Base-by-base conservation (phyloP, 2,888 invertebrate genomes). In the Oscheius sp. region DNA sequence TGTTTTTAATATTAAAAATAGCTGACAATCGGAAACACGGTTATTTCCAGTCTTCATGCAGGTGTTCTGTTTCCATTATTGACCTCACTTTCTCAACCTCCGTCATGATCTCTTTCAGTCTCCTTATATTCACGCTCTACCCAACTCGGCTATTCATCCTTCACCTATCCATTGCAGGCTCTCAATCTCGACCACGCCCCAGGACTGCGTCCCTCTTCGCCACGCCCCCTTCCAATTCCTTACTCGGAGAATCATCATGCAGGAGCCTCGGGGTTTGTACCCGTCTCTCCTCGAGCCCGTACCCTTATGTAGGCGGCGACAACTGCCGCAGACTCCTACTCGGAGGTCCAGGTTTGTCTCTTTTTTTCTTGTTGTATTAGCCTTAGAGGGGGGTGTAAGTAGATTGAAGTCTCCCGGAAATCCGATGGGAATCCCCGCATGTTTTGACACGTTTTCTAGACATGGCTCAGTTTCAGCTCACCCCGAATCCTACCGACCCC, bases 401-500 rank as follows among this genome's bases (percentile, higher is more conserved):
- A 2, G 10, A 2, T 37, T 42, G 33, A 62, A 62, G 37, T 37
- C 11, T 9, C n/a, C 42, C 37, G 32, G n/a, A 62, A 42, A 62
- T 42, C n/a, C 21, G n/a, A 55, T 9, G 29, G 32, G 32, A 42
- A 32, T 33, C 60, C 33, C n/a, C 33, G 32, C 33, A 32, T 33
- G 29, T 51, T 29, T 50, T 29, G n/a, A 10, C 21, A 21, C 21
- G 11, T 7, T 29, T 48, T 50, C 21, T n/a, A 29, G 32, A 50
- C 2, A n/a, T 13, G n/a, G n/a, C 10, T 66, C 35, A 29, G 35
- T 68, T 68, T 35, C 68, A 68, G 82, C 21, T 79, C 80, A 0
- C 86, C 86, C 0, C 73, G 86, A 33, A 82, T 85, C 55, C 76
- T 86, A 33, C 86, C 86, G 1, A 84, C 85, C 2, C 86, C 86